phyloP scores from a whole-genome alignment of 2,113 vertebrate genomes.

The Podocnemis expansa region DNA sequence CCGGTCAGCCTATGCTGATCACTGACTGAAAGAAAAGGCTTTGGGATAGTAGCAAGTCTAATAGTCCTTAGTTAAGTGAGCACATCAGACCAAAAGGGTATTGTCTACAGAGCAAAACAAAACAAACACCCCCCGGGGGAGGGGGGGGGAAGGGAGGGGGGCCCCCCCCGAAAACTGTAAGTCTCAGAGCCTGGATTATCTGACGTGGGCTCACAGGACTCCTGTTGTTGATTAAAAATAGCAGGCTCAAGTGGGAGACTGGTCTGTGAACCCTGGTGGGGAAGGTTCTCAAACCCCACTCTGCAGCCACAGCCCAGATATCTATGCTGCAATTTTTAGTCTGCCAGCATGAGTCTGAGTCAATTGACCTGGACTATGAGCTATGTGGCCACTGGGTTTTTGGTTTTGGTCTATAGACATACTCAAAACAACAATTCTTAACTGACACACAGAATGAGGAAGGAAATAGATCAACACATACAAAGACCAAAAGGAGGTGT shows the following conservation, averaged over 20 bases:
- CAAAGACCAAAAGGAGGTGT: background rate
- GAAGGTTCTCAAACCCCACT: background rate
- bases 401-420: background rate
- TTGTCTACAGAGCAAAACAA: background rate
- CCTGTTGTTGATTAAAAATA: background rate
- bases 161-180: too few species aligned
- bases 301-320: background rate
- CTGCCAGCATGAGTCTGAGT: background rate
- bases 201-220: background rate
- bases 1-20: background rate
- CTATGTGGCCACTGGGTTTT: background rate
- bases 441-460: background rate
- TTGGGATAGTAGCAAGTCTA: rapidly evolving
- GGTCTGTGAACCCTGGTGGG: background rate
- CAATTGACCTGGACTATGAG: background rate
- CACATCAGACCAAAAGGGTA: background rate
- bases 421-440: background rate
- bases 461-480: background rate
- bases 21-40: background rate
- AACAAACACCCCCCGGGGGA: too few species aligned
- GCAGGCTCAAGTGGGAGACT: background rate
- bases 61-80: rapidly evolving
- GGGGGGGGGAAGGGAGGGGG: too few species aligned
- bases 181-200: too few species aligned
- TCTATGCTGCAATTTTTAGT: background rate